Conservation (phyloP, 2,797 vertebrate genomes). For the Sebastes steindachneri region DNA sequence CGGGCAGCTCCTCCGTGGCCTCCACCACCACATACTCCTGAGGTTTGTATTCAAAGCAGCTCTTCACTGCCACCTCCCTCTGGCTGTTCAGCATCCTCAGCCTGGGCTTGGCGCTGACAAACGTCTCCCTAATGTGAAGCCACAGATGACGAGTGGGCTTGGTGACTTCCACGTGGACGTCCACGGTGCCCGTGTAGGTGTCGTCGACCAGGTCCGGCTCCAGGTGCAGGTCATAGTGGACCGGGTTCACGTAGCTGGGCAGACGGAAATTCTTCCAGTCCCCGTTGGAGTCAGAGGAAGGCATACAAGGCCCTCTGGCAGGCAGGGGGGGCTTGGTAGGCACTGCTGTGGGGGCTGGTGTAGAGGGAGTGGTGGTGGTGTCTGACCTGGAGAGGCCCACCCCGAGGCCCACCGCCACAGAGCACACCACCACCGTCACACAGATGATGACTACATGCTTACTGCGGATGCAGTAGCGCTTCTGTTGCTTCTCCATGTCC, state of each 20-base stretch:
- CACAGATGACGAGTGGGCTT: constrained; percentile 84
- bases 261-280: constrained; percentile 90
- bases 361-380: neutral
- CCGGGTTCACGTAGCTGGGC: constrained; percentile 84
- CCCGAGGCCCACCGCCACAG: constrained; percentile 89
- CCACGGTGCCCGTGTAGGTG: constrained; percentile 87
- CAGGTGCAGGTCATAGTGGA: constrained; percentile 91
- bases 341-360: constrained; percentile 25
- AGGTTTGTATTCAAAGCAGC: constrained; percentile 87
- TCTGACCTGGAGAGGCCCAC: constrained; percentile 86
- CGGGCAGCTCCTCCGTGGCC: constrained; percentile 70
- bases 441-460: constrained; percentile 89
- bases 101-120: constrained; percentile 78
- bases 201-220: constrained; percentile 85
- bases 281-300: constrained; percentile 80
- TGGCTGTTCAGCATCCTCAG: constrained; percentile 34
- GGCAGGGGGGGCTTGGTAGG: constrained; percentile 35
- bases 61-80: constrained; percentile 69
- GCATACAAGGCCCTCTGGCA: constrained; percentile 77
- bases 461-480: constrained; percentile 85
- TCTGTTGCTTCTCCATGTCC: constrained; percentile 77
- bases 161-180: constrained; percentile 80
- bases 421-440: constrained; percentile 79
- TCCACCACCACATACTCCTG: constrained; percentile 92
- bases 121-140: constrained; percentile 92